A percentile compares a stretch with the other conserved stretches of the same genome.
Evolutionary conservation across 2,888 invertebrate species (phyloP).

Genomic region (Pyrgus malvae): DNA sequence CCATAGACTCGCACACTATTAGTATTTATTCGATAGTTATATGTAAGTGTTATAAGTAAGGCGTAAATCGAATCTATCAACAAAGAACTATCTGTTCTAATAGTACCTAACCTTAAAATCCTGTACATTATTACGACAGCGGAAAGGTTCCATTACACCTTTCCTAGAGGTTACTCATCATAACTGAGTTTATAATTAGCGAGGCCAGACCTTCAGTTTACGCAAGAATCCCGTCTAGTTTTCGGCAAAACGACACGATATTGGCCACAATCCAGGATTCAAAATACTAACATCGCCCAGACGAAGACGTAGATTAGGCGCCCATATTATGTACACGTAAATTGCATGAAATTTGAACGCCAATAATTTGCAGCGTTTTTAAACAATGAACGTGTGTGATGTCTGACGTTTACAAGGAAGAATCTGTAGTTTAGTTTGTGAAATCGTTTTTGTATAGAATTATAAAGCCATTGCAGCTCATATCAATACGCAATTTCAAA

Average conservation of each 20-base stretch:
- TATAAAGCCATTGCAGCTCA: no score
- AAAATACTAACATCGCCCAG: constrained; percentile 14
- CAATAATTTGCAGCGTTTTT: background rate
- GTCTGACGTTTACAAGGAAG: background rate
- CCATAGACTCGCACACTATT: no score
- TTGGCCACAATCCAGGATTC: constrained; percentile 36
- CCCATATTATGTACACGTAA: no score
- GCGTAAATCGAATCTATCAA: no score
- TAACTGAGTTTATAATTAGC: constrained; percentile 15
- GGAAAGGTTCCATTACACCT: background rate
- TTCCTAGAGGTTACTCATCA: constrained; percentile 5
- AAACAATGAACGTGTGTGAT: background rate
- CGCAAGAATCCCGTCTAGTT: constrained; percentile 27
- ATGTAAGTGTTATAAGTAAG: no score
- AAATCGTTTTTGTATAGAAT: no score
- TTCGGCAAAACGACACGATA: constrained; percentile 35
- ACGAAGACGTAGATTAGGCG: no score
- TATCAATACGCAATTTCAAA: no score
- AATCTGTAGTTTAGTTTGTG: no score
- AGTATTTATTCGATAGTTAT: no score
- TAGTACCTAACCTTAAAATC: no score
- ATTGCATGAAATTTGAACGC: constrained; percentile 5
- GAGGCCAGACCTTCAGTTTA: constrained; percentile 13
- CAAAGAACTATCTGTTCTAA: no score
- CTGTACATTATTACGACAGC: background rate